Base-by-base conservation (phyloP, 2,888 invertebrate genomes). In the Leptopterna dolabrata region DNA sequence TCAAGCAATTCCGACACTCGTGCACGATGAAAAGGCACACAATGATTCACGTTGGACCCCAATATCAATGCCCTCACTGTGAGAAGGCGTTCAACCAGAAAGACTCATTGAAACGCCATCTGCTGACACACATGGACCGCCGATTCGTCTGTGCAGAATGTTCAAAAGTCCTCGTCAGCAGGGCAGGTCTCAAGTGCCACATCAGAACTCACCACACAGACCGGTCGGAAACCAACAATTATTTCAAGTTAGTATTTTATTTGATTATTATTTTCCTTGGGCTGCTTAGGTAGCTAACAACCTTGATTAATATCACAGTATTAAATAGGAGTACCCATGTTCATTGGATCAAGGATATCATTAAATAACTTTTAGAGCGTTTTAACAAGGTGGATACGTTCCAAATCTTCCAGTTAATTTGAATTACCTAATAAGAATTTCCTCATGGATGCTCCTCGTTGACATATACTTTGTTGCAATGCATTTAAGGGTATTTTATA, bases 41-140 rank as follows among this genome's bases (percentile, higher is more conserved):
- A n/a, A 29, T 81, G 19, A 41, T 87, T 1, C 89, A 89, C 86
- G 84, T 83, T 1, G 88, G 86, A 0, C 83, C 87, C 29, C 76
- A 70, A 16, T 86, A 82, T 41, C 7, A 14, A 0, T 89, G 89
- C 73, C 45, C 85, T 7, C 29, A 81, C 13, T 89, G 89, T 73
- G 43, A 36, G 36, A 87, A 47, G 51, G 45, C 51, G 0, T 89
- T 89, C 55, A 43, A 86, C 11, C 88, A 89, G 55, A 88, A 88
- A 70, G 89, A 89, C 27, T 87, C 85, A 13, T 43, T 89, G 29
- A 63, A 76, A 47, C 47, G 87, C 14, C 89, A 89, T 43, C 43
- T 82, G 55, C 51, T 43, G 41, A 55, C 71, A 9, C 88, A 88
- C 41, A 76, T 45, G 0, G 55, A 63, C 19, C 82, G 76, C 13